Base-by-base conservation (phyloP, 2,113 vertebrate species). In the Ptilonorhynchus violaceus region DNA sequence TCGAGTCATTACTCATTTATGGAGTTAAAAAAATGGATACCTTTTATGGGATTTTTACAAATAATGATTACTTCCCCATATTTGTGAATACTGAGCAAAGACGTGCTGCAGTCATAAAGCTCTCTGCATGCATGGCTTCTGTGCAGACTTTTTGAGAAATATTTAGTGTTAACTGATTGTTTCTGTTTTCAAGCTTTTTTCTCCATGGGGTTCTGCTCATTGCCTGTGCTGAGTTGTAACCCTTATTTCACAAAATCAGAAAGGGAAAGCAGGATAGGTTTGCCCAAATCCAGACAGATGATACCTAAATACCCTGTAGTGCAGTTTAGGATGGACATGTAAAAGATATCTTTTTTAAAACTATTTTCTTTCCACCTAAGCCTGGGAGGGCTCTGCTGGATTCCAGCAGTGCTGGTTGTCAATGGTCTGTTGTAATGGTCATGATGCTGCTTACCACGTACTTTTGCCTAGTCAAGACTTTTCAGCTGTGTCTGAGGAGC, bases 11-110 rank as follows among this genome's bases (percentile, higher is more conserved):
- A 94, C 75, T 92, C 96, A 96, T 91, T 95, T 96, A 85, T 58
- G 69, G 81, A 94, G 93, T 95, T 87, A 96, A 97, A 93, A 96
- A 92, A 94, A 85, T 78, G 68, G 69, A 72, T 96, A 90, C 96
- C 97, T 97, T 96, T 96, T 95, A 95, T 97, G 97, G 97, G 80
- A 91, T 95, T 88, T 87, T 97, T 97, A 95, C 96, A 92, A 96
- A 96, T 93, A 95, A 79, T 85, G 70, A 75, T 91, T 46, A 67
- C 85, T 94, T 91, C 91, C 73, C 81, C 74, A 73, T 76, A 89
- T 85, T 94, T 86, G 55, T 83, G 84, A 98, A 92, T 94, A 83
- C 69, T 80, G 58, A 87, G 75, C 52, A 92, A 90, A 89, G 64
- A 81, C 44, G 49, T 70, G 81, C 44, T 81, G 75, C 64, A 85